Percentiles rank a stretch among this genome's conserved stretches.
Conservation (phyloP, 2,888 invertebrate genomes). For the Nowickia ferox region DNA sequence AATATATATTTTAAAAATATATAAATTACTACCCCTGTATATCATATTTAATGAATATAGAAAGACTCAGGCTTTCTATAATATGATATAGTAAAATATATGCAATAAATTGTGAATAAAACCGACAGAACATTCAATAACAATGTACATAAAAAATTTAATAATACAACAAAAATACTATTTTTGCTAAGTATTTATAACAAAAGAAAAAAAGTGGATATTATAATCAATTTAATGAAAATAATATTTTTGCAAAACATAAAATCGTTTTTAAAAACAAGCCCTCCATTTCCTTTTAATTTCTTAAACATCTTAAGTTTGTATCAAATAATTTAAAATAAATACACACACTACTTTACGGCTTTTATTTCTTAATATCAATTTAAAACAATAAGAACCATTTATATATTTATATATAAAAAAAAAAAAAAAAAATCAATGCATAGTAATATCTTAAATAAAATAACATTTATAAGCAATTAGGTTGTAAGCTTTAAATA, state of each 20-base stretch:
- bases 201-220: conserved; percentile 34
- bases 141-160: conserved; percentile 22
- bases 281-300: conserved; percentile 72
- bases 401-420: conserved; percentile 60
- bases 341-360: conserved; percentile 58
- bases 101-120: conserved; percentile 71
- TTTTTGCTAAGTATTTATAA: conserved; percentile 72
- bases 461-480: conserved; percentile 67
- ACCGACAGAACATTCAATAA: conserved; percentile 52
- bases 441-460: conserved; percentile 42
- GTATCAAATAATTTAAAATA: conserved; percentile 65
- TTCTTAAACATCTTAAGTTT: conserved; percentile 50
- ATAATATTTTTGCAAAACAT: conserved; percentile 67
- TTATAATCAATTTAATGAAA: conserved; percentile 34
- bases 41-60: conserved; percentile 47
- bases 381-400: conserved; percentile 48
- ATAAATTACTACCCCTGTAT: conserved; percentile 30
- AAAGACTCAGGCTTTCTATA: conserved; percentile 53
- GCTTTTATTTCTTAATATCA: conserved; percentile 65
- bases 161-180: conserved; percentile 60
- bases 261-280: conserved; percentile 52
- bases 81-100: conserved; percentile 62
- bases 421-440: conserved; percentile 31
- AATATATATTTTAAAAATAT: conserved; percentile 61
- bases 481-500: conserved; percentile 68